A percentile compares a stretch with the other conserved stretches of the same genome.
These are phyloP conservation scores for Anabacerthia variegaticeps DNA, from an alignment of 2,797 vertebrate species.

Conservation along the genomic window DNA sequence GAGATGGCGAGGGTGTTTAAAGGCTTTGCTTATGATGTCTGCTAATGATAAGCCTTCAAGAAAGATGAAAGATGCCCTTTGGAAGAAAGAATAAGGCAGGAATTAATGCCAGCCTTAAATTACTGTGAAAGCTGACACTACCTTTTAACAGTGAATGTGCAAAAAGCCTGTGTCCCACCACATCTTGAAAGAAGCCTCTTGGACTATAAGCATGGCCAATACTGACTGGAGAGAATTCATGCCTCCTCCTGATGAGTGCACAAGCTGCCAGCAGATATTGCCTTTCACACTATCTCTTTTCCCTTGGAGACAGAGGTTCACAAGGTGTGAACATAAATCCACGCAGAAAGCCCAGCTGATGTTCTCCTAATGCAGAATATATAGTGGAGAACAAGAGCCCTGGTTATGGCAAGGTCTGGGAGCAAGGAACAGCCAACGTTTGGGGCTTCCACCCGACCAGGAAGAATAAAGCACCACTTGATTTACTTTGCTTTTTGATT, in stretches of 20 bases:
- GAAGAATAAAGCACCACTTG: not conserved
- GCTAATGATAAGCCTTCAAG: not conserved
- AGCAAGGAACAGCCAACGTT: not conserved
- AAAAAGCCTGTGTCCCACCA: not conserved
- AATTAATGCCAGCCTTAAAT: not conserved
- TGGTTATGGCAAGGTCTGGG: not conserved
- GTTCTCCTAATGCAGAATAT: not conserved
- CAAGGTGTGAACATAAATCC: not conserved
- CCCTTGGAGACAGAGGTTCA: not conserved
- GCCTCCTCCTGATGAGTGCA: not conserved
- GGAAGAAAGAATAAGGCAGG: slow-evolving; percentile 2
- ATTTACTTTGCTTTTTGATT: not conserved
- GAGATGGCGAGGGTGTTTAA: not conserved
- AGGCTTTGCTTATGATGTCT: slow-evolving; percentile 9
- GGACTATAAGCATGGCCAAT: not conserved
- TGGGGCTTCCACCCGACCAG: not conserved
- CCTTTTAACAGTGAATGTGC: slow-evolving; percentile 20
- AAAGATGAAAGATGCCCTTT: slow-evolving; percentile 28
- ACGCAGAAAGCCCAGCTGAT: not conserved
- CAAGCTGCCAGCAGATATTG: not conserved
- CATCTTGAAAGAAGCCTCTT: not conserved
- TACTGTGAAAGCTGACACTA: slow-evolving; percentile 24
- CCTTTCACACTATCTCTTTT: not conserved
- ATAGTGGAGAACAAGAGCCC: not conserved
- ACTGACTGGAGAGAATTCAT: not conserved